Base-by-base conservation (phyloP, 1,140 invertebrate species). In the Drosophila orena region DNA sequence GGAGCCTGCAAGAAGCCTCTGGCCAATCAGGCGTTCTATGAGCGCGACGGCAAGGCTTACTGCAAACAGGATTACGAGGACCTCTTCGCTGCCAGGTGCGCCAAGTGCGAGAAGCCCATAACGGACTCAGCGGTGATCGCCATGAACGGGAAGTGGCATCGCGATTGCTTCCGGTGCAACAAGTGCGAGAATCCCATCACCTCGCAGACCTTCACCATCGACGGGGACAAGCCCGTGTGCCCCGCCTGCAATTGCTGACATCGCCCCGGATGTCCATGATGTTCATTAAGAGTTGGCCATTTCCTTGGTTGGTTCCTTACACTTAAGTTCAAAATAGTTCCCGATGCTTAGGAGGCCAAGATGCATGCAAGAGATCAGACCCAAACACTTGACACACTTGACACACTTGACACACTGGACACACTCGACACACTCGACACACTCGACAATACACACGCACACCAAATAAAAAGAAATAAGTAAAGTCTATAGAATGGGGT, bases 61-160 rank as follows among this genome's bases (percentile, higher is more conserved):
- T 97, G 96, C 93, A 93, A 94, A 42, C 92, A 93, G 46, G 96
- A 97, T 91, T 97, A 95, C 92, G 95, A 96, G 72, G 93, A 95
- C 40, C 94, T 96, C 91, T 97, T 97, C 93, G 96, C 96, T 2
- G 95, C 96, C 4, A 95, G 95, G 73, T 97, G 96, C 93, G 94
- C 94, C 61, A 94, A 95, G 27, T 97, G 97, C 93, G 92, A 93
- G 55, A 92, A 95, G 64, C 95, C 97, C 4, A 97, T 98, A 73
- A 94, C 94, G 4, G 95, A 96, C 59, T 94, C 94, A 62, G 94
- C 94, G 27, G 93, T 95, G 52, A 92, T 95, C 8, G 95, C 95
- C 12, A 92, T 96, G 35, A 94, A 95, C 62, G 93, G 93, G 62
- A 95, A 95, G 91, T 96, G 95, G 95, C 95, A 96, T 81, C 93